These are phyloP conservation scores for Hartigia nigra DNA, from an alignment of 2,888 invertebrate genomes.

Conservation along the genomic window DNA sequence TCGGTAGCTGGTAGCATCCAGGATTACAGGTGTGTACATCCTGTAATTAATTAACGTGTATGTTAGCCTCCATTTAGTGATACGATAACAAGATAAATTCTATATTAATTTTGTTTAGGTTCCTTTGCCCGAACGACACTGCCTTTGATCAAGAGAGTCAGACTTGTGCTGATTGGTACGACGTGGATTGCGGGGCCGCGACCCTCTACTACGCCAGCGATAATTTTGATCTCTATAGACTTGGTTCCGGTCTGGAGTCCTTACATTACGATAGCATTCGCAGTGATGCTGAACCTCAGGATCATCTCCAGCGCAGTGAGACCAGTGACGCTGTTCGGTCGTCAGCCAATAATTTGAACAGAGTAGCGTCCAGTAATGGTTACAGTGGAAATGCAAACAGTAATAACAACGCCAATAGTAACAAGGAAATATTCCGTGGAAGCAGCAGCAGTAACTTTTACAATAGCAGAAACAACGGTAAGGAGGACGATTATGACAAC, in stretches of 20 bases:
- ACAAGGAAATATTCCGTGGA: conserved; percentile 40
- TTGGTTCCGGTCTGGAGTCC: conserved; percentile 75
- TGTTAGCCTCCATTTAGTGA: conserved; percentile 3
- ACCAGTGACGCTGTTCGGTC: conserved; percentile 65
- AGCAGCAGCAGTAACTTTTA: conserved; percentile 57
- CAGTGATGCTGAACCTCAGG: conserved; percentile 59
- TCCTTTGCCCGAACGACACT: conserved; percentile 90
- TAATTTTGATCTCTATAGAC: conserved; percentile 86
- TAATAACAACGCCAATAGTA: conserved; percentile 50
- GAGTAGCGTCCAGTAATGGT: conserved; percentile 49
- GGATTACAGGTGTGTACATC: conserved; percentile 57
- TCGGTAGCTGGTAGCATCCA: conserved; percentile 76
- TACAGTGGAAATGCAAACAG: conserved; percentile 58
- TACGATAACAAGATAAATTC: not conserved
- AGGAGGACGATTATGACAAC: conserved; percentile 67
- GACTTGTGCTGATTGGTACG: conserved; percentile 92
- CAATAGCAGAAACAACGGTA: conserved; percentile 62
- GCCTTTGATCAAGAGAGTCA: conserved; percentile 93
- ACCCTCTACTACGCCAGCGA: conserved; percentile 84
- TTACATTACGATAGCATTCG: conserved; percentile 60
- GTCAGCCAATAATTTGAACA: conserved; percentile 53
- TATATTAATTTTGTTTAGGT: conserved; percentile 66
- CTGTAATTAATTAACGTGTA: conserved; percentile 2
- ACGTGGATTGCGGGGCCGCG: conserved; percentile 86
- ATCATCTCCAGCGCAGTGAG: conserved; percentile 63